Evolutionary conservation across 1,140 invertebrate genomes (phyloP).

Genomic region (Megalopta genalis): DNA sequence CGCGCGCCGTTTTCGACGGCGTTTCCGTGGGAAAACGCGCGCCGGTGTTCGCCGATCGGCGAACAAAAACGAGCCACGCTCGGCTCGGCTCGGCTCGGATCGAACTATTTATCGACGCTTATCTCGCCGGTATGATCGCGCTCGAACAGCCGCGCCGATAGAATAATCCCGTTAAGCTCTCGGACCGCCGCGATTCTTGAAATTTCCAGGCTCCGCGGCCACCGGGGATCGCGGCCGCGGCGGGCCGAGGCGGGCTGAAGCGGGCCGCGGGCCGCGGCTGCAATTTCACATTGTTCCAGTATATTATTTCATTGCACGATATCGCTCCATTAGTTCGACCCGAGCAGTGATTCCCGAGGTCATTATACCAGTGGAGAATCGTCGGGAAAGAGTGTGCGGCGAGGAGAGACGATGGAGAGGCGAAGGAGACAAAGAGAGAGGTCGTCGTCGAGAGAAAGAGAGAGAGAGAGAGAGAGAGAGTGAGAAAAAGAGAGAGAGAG

Average conservation of each 20-base stretch:
- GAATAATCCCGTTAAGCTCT: background rate
- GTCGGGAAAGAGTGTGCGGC: slow-evolving; percentile 24
- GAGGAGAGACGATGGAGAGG: slow-evolving; percentile 7
- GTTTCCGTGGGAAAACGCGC: slow-evolving; percentile 11
- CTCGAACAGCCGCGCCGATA: background rate
- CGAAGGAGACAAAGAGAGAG: background rate
- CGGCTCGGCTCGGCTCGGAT: background rate
- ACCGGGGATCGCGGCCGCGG: too few species aligned
- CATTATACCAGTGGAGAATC: slow-evolving; percentile 31
- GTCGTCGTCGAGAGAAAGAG: background rate
- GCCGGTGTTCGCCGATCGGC: background rate
- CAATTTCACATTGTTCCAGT: slow-evolving; percentile 47
- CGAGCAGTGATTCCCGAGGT: slow-evolving; percentile 45
- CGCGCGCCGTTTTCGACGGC: slow-evolving; percentile 13
- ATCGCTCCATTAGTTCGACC: slow-evolving; percentile 51
- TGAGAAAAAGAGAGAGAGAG: background rate
- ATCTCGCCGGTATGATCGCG: background rate
- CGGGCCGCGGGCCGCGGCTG: slow-evolving; percentile 3
- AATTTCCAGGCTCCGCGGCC: background rate
- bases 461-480: background rate
- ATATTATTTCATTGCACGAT: slow-evolving; percentile 54
- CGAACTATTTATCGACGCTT: background rate
- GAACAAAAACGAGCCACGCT: background rate
- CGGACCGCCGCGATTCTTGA: slow-evolving; percentile 13
- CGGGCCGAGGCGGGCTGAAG: background rate